phyloP scores from a whole-genome alignment of 2,797 vertebrate genomes.

The Chloroceryle inda region DNA sequence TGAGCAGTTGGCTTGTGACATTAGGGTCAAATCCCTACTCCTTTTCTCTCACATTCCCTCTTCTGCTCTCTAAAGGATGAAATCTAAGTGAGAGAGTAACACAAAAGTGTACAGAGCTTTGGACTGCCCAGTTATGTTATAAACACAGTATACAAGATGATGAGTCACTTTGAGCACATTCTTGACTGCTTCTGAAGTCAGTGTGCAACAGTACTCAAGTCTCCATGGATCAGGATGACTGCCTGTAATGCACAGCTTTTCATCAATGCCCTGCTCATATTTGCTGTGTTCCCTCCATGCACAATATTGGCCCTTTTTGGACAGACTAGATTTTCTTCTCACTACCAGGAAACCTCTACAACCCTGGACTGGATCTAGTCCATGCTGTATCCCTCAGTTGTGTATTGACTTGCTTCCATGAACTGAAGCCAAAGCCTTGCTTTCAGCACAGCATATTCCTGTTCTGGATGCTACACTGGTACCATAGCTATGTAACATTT shows the following conservation, averaged over 20 bases:
- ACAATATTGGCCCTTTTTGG: background rate
- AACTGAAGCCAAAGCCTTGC: background rate
- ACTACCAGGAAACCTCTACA: background rate
- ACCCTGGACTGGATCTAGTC: background rate
- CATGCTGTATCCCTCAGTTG: background rate
- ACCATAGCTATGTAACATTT: background rate
- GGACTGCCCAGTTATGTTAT: accelerated
- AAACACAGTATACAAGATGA: background rate
- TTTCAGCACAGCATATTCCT: background rate
- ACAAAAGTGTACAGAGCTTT: background rate
- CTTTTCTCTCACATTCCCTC: background rate
- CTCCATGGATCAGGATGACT: background rate
- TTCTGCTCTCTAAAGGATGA: background rate
- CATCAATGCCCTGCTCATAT: background rate
- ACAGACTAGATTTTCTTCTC: background rate
- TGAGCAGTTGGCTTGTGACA: background rate
- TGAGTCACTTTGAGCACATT: background rate
- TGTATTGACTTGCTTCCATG: background rate
- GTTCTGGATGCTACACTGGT: background rate
- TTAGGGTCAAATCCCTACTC: background rate
- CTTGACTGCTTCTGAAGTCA: background rate
- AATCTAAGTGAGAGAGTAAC: background rate
- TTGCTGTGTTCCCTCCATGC: background rate
- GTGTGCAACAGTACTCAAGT: accelerated
- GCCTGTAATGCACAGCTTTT: background rate